Evolutionary conservation across 2,888 invertebrate genomes (phyloP), one percentile per base, ranked within the genome.

Genomic region (Pandemis heparana): DNA sequence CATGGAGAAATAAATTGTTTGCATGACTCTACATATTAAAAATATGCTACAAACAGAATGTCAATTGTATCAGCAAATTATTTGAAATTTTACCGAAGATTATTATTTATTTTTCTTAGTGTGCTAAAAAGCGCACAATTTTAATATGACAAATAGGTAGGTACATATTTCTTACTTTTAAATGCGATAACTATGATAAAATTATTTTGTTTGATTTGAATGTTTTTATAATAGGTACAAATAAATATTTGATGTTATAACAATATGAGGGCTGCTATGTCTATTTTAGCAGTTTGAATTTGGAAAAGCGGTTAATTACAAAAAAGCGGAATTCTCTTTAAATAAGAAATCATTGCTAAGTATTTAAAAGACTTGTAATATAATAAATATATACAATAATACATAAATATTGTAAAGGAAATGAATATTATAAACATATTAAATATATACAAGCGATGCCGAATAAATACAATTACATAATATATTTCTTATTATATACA

Each of bases 401-500:
- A 59, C 16, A 69, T 48, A 69, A 0, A 61, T 39, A 61, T 16
- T 10, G 10, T 16, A 60, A 46, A 51, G 39, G 10, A 65, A 38
- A 51, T 65, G 56, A 51, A n/a, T 32, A 18, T 1, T 46, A 64
- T 64, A 46, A 64, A 51, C n/a, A 48, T n/a, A 38, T 32, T 48
- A 48, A 64, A 69, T 48, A 69, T 38, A 32, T 59, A 68, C 46
- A 74, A 74, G 70, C 74, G 70, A 65, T 65, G 70, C 41, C 39
- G 60, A 61, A 74, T 74, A 64, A n/a, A 65, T 60, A 69, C 14
- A 41, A n/a, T 38, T 51, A 74, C 18, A 53, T 38, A 51, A 51
- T 53, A 64, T 64, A 51, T 64, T 61, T 43, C 60, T 61, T 43
- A 65, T 60, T 64, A 74, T 74, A 61, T 74, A 74, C 74, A 74